Conservation (phyloP, 2,113 vertebrate species). For the Dromas ardeola region DNA sequence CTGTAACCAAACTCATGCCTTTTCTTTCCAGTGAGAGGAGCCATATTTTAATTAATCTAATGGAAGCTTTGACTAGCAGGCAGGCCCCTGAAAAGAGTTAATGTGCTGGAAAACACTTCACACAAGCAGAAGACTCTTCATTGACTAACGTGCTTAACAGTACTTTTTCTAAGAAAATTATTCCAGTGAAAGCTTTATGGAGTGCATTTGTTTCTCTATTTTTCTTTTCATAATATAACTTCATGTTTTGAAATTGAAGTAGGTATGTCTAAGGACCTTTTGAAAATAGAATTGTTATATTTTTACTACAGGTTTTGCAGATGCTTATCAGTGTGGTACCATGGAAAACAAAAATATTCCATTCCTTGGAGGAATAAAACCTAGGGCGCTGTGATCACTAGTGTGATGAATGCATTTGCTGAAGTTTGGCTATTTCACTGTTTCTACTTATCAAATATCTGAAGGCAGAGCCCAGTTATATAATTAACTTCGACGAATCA, state of each 20-base stretch:
- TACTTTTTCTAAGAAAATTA: slow-evolving; percentile 44
- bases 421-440: background rate
- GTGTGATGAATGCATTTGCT: background rate
- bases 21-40: slow-evolving; percentile 56
- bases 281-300: background rate
- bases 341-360: background rate
- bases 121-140: slow-evolving; percentile 40
- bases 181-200: slow-evolving; percentile 41
- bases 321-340: background rate
- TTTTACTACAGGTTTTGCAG: slow-evolving; percentile 14
- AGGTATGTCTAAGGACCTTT: background rate
- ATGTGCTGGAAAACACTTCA: slow-evolving; percentile 56
- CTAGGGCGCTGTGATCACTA: background rate
- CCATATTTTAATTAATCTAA: slow-evolving; percentile 76
- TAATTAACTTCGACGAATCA: background rate
- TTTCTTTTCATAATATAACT: background rate
- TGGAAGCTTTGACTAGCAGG: slow-evolving; percentile 66
- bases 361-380: background rate
- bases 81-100: slow-evolving; percentile 63
- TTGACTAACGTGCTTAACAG: slow-evolving; percentile 34
- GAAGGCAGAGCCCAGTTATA: background rate
- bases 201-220: background rate
- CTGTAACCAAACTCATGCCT: slow-evolving; percentile 22
- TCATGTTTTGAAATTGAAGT: slow-evolving; percentile 27
- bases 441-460: background rate